Evolutionary conservation across 2,113 vertebrate genomes (phyloP), one percentile per base, ranked within the genome.

Genomic region (Opisthocomus hoazin): DNA sequence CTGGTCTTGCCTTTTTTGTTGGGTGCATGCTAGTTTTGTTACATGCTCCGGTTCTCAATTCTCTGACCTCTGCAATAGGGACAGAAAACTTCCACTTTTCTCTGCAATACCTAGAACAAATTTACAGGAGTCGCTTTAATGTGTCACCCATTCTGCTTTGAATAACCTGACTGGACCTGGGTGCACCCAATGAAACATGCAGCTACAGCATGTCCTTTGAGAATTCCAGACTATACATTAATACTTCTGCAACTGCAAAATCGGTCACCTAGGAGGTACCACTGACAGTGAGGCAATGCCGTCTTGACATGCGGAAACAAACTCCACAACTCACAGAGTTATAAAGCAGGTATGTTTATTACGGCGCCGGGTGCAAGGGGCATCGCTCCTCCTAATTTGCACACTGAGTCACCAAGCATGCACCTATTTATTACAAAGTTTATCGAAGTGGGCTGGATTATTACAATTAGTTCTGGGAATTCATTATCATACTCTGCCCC

Each of bases 181-280:
- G 21, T 6, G 34, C 9, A 5, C 54, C 24, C 50, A 36, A 1
- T 7, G 45, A 41, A 51, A 26, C 18, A 13, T 1, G 0, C 15
- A n/a, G 24, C 41, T 21, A 7, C 2, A 32, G 34, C 14, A 45
- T 22, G 9, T 76, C 39, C 43, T 56, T 12, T 60, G 48, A 53
- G 69, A 53, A 48, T 43, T 87, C 56, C 50, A 26, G 20, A 26
- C 32, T 39, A 6, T 10, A 11, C 24, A 10, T 68, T 54, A 76
- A 23, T 7, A 30, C 10, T 43, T 23, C 54, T 58, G 32, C 34
- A 30, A 9, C 26, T 30, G 43, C 2, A 23, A 53, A 48, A 22
- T 41, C 53, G n/a, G 54, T 39, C 17, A 17, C 14, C 9, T 10
- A 20, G 78, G 36, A 81, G 45, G 37, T 15, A 7, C 39, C 13